Percentiles rank a stretch among this genome's conserved stretches.
These are phyloP conservation scores for Crypturellus tataupa DNA, from an alignment of 2,797 vertebrate species.

Conservation along the genomic window DNA sequence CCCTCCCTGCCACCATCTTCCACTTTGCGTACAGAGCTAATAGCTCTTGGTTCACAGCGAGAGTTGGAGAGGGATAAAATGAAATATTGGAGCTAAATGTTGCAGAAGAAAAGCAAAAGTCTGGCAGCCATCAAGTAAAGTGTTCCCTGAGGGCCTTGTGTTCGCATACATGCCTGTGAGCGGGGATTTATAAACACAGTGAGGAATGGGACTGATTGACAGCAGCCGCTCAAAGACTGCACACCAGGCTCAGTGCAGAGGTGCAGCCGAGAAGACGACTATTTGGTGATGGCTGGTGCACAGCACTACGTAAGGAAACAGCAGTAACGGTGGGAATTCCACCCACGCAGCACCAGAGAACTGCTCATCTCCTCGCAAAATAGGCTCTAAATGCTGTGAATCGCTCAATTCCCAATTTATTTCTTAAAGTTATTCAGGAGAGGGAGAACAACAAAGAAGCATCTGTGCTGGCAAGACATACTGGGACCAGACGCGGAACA, in stretches of 20 bases:
- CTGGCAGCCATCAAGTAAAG: rapidly evolving
- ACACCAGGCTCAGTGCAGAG: not conserved
- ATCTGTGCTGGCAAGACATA: conserved; percentile 11
- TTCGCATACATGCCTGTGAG: rapidly evolving
- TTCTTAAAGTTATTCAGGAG: conserved; percentile 53
- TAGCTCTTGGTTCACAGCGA: rapidly evolving
- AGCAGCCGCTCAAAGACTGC: not conserved
- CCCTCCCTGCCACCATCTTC: not conserved
- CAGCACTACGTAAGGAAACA: not conserved
- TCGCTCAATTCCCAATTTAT: conserved; percentile 52
- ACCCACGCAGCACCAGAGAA: not conserved
- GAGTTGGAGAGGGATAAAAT: not conserved
- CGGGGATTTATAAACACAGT: rapidly evolving
- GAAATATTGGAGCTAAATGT: rapidly evolving
- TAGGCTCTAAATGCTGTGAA: not conserved
- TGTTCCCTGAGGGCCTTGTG: rapidly evolving
- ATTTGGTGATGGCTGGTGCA: not conserved
- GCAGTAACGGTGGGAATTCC: conserved; percentile 16
- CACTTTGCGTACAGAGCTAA: not conserved
- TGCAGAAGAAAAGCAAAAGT: not conserved
- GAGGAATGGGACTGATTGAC: not conserved
- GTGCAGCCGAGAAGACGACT: not conserved
- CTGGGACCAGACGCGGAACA: not conserved
- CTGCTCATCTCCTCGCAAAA: not conserved
- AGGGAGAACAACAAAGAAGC: conserved; percentile 26